Conservation (phyloP, 2,888 invertebrate genomes). For the Cepaea hortensis region DNA sequence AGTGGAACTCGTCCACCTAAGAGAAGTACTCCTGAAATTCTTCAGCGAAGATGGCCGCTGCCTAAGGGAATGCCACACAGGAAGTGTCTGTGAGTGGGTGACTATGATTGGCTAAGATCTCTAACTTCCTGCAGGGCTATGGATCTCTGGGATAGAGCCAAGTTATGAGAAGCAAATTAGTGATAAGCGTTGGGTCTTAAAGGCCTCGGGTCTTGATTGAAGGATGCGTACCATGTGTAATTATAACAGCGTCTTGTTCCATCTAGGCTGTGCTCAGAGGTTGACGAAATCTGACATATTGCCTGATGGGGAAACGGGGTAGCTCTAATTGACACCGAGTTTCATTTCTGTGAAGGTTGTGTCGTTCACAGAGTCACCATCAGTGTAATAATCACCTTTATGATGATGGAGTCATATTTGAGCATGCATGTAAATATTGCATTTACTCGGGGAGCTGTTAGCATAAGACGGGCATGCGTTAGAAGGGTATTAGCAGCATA, state of each 20-base stretch:
- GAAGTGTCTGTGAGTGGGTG: constrained; percentile 34
- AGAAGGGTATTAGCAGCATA: too few species aligned
- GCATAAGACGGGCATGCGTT: too few species aligned
- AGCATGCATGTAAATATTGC: too few species aligned
- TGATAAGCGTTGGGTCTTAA: constrained; percentile 3
- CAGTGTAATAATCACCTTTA: not conserved
- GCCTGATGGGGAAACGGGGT: not conserved
- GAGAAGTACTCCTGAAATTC: constrained; percentile 25
- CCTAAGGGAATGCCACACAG: constrained; percentile 13
- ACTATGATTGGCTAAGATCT: constrained; percentile 37
- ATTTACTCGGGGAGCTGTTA: too few species aligned
- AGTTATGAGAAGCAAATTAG: constrained; percentile 42
- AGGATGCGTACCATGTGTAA: constrained; percentile 35
- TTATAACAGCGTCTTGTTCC: constrained; percentile 16
- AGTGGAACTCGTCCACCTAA: constrained; percentile 1
- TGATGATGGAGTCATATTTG: too few species aligned
- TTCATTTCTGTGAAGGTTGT: not conserved
- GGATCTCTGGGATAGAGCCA: constrained; percentile 24
- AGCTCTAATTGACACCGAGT: constrained; percentile 1
- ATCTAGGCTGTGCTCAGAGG: not conserved
- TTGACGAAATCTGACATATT: constrained; percentile 22
- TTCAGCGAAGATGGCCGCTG: constrained; percentile 33
- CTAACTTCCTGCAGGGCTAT: constrained; percentile 33
- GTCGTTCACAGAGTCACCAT: not conserved
- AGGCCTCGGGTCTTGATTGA: constrained; percentile 8